Evolutionary conservation across 2,888 invertebrate genomes (phyloP).

Genomic region (Netelia virgata): DNA sequence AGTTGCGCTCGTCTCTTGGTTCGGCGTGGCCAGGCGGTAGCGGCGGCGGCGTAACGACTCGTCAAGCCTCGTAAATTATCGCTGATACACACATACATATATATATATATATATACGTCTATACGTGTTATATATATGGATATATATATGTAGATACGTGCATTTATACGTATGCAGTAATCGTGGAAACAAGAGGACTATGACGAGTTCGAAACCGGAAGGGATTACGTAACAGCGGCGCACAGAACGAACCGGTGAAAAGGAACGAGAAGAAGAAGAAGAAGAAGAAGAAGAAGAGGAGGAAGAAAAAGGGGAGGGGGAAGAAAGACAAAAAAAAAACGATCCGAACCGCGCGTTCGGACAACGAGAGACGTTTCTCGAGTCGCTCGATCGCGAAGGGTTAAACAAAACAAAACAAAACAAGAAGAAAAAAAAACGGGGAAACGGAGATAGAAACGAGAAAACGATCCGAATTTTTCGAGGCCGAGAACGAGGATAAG

Average conservation of each 20-base stretch:
- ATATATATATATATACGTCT: not conserved
- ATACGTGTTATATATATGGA: not conserved
- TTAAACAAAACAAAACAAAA: no score
- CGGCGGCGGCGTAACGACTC: not conserved
- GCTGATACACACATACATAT: constrained; percentile 1
- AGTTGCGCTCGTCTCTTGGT: constrained; percentile 1
- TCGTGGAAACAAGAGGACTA: constrained; percentile 29
- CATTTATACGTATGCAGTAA: constrained; percentile 6
- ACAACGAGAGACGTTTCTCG: no score
- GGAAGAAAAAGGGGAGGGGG: no score
- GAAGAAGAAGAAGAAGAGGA: no score
- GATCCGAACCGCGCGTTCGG: no score
- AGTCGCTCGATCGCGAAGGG: no score
- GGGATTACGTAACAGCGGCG: constrained; percentile 60
- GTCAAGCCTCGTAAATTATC: constrained; percentile 43
- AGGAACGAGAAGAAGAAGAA: constrained; percentile 27
- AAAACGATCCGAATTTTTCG: not conserved
- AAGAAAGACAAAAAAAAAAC: no score
- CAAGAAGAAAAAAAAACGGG: no score
- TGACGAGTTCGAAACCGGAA: constrained; percentile 47
- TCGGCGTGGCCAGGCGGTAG: not conserved
- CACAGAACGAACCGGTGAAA: constrained; percentile 48
- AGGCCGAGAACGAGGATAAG: constrained; percentile 33
- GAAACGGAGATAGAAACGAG: not conserved
- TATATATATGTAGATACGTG: not conserved